Conservation (phyloP, 2,113 vertebrate species). For the Takifugu bimaculatus region DNA sequence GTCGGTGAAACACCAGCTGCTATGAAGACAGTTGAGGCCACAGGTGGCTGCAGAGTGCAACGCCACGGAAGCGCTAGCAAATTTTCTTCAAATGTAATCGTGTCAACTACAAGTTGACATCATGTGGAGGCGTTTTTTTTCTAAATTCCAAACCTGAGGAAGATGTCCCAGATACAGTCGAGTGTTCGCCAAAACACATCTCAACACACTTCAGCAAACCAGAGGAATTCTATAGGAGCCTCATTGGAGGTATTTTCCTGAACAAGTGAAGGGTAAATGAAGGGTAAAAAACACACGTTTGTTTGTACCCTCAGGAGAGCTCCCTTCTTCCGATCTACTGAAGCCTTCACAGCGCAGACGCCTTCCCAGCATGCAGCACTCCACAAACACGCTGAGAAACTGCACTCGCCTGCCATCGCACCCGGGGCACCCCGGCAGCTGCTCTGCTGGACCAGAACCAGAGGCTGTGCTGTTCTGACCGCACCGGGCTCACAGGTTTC, state of each 20-base stretch:
- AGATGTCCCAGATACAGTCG: no score
- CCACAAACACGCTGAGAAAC: slow-evolving; percentile 45
- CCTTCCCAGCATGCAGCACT: slow-evolving; percentile 52
- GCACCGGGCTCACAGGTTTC: slow-evolving; percentile 31
- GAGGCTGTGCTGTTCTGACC: slow-evolving; percentile 74
- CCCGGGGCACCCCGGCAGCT: slow-evolving; percentile 52
- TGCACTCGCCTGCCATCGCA: slow-evolving; percentile 32
- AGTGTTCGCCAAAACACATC: no score
- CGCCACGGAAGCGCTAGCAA: no score
- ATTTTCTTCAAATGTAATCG: no score
- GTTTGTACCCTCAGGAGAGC: slow-evolving; percentile 50
- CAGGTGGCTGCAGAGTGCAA: no score
- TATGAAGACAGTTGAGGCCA: no score
- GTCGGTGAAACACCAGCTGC: no score
- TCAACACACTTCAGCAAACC: no score
- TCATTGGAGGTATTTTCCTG: neutral
- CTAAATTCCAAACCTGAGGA: no score
- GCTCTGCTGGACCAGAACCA: slow-evolving; percentile 56
- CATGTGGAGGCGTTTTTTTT: no score
- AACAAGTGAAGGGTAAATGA: slow-evolving; percentile 24
- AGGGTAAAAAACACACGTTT: slow-evolving; percentile 12
- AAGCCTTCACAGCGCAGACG: slow-evolving; percentile 33
- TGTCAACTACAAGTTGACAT: neutral
- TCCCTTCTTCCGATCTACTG: slow-evolving; percentile 40
- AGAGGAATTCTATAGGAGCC: no score